Percentiles rank a stretch among this genome's conserved stretches.
These are phyloP conservation scores for Catocala fraxini DNA, from an alignment of 2,888 invertebrate species.

Conservation along the genomic window DNA sequence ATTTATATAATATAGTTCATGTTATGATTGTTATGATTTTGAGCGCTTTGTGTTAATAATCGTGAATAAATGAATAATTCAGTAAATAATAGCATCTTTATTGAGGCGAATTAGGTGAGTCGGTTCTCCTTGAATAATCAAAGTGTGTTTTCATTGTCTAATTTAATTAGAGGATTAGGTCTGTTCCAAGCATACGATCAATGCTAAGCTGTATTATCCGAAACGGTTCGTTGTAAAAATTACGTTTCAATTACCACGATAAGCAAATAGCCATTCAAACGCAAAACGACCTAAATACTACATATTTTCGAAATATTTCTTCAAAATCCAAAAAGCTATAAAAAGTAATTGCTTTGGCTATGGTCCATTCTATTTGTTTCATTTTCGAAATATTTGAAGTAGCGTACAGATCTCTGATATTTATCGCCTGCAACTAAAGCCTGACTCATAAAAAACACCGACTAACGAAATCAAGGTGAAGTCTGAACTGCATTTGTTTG, in stretches of 20 bases:
- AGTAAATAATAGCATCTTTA: slow-evolving; percentile 22
- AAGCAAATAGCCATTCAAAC: neutral
- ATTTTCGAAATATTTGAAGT: slow-evolving; percentile 1
- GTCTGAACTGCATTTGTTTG: slow-evolving; percentile 13
- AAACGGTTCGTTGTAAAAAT: slow-evolving; percentile 1
- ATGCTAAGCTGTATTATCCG: slow-evolving; percentile 17
- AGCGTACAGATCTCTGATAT: slow-evolving; percentile 6
- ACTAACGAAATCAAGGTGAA: slow-evolving; percentile 29
- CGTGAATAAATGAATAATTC: slow-evolving; percentile 13
- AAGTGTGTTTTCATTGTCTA: slow-evolving; percentile 35
- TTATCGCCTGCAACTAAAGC: neutral
- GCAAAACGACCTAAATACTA: neutral
- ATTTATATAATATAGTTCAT: slow-evolving; percentile 1
- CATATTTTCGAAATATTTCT: neutral
- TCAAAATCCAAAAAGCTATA: no score
- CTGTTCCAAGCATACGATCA: slow-evolving; percentile 22
- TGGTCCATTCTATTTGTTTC: neutral
- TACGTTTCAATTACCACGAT: neutral
- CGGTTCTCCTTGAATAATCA: slow-evolving; percentile 23
- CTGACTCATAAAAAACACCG: slow-evolving; percentile 9
- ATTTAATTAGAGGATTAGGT: slow-evolving; percentile 16
- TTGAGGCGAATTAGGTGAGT: slow-evolving; percentile 18
- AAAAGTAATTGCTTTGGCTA: no score
- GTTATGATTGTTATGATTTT: slow-evolving; percentile 9
- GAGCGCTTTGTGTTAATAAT: slow-evolving; percentile 15